Evolutionary conservation across 2,113 vertebrate species (phyloP).

Genomic region (Xiphophorus hellerii): DNA sequence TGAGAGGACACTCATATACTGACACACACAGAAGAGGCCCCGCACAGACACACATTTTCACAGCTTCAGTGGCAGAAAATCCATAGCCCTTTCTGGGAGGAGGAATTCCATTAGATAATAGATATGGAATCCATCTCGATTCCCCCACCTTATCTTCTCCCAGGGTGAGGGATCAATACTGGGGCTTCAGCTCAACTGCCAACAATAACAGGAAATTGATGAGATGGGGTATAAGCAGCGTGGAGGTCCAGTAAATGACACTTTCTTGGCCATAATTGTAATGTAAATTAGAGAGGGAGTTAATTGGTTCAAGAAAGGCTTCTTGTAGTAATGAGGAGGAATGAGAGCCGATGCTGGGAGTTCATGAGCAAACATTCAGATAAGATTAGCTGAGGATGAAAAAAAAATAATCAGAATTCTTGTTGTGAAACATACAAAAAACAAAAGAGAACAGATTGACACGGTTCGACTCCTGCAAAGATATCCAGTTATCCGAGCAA

Average conservation of each 20-base stretch:
- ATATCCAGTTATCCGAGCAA: slow-evolving; percentile 52
- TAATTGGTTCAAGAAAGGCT: slow-evolving; percentile 58
- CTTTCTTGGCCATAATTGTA: slow-evolving; percentile 62
- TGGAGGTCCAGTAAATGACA: slow-evolving; percentile 66
- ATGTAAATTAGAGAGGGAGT: slow-evolving; percentile 62
- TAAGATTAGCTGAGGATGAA: background rate
- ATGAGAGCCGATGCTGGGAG: slow-evolving; percentile 39
- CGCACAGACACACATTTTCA: slow-evolving; percentile 69
- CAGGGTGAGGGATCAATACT: slow-evolving; percentile 82
- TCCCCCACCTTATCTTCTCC: slow-evolving; percentile 84
- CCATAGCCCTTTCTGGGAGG: slow-evolving; percentile 84
- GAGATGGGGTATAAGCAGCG: slow-evolving; percentile 65
- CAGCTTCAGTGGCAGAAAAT: slow-evolving; percentile 87
- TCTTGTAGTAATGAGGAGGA: slow-evolving; percentile 56
- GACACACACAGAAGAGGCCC: slow-evolving; percentile 24
- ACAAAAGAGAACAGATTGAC: slow-evolving; percentile 11
- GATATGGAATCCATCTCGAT: slow-evolving; percentile 88
- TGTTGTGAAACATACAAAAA: background rate
- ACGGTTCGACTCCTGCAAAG: slow-evolving; percentile 12
- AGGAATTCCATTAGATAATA: slow-evolving; percentile 89
- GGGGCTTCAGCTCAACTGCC: slow-evolving; percentile 82
- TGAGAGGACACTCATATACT: slow-evolving; percentile 44
- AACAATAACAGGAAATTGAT: slow-evolving; percentile 87
- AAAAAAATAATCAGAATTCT: slow-evolving; percentile 9
- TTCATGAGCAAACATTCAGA: slow-evolving; percentile 52